Evolutionary conservation across 2,888 invertebrate species (phyloP), one percentile per base, ranked within the genome.

Genomic region (Pimpla rufipes): DNA sequence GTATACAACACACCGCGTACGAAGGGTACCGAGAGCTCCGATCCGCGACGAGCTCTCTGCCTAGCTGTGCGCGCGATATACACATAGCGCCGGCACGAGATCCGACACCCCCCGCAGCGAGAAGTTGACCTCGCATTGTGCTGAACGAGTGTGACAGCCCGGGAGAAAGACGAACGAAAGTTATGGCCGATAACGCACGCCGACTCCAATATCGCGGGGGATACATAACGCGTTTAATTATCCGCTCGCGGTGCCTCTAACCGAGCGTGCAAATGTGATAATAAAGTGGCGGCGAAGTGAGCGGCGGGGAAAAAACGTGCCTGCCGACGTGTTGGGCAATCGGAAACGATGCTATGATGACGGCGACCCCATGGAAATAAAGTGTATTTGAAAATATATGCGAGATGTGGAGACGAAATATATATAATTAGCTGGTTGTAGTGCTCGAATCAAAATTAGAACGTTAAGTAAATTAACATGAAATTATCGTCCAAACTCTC

Each of bases 111-210:
- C 59, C 57, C 59, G 71, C 67, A 68, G 67, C 59, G 37, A 55
- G 35, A 37, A 35, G 59, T 71, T 73, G 73, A 78, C 67, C 74
- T 52, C 21, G 45, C n/a, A 78, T 82, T 82, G 78, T 52, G 62
- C 16, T 42, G 47, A 50, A 10, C 57, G 66, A 81, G 55, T 11
- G 57, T 64, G 70, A 71, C 70, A 47, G 55, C 3, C 4, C 47
- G 35, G 55, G 57, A 70, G 47, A 57, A 66, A 7, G 45, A 71
- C 18, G 59, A 74, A 40, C 50, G 59, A 42, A 70, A 64, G 67
- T 81, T 64, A 81, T 68, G 8, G 70, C 6, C 62, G 68, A 78
- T 78, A 70, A 59, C n/a, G 47, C n/a, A n/a, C 16, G 62, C 50
- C 67, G 50, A 68, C 45, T 50, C 70, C 52, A 50, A 21, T 67